Evolutionary conservation across 1,140 invertebrate genomes (phyloP).

Genomic region (Drosophila elegans): DNA sequence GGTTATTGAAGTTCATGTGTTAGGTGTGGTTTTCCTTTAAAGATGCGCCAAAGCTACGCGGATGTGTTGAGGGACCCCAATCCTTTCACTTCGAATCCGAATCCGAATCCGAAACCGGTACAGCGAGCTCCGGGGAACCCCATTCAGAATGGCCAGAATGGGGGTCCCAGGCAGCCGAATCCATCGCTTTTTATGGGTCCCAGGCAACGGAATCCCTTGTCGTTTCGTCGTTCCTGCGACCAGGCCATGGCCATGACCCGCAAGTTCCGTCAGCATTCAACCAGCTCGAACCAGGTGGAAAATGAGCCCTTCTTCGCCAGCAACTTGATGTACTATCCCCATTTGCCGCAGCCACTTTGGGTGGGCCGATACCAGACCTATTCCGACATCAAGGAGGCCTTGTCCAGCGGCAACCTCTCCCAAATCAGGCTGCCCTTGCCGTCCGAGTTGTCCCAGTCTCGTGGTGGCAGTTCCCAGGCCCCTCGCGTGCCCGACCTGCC

Average conservation of each 20-base stretch:
- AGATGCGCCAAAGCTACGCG: background rate
- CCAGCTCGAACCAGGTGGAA: too few species aligned
- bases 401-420: background rate
- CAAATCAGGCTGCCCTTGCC: background rate
- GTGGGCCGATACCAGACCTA: constrained; percentile 25
- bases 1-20: too few species aligned
- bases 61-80: background rate
- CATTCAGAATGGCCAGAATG: too few species aligned
- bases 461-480: background rate
- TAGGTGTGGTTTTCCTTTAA: background rate
- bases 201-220: too few species aligned
- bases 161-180: too few species aligned
- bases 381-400: background rate
- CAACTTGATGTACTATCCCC: constrained; percentile 55
- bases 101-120: background rate
- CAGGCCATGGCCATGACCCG: too few species aligned
- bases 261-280: too few species aligned
- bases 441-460: too few species aligned
- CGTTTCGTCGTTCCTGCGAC: too few species aligned
- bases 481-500: background rate
- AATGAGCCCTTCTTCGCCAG: constrained; percentile 48
- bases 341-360: constrained; percentile 24
- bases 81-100: too few species aligned
- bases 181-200: too few species aligned
- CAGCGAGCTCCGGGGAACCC: background rate